phyloP scores from a whole-genome alignment of 2,797 vertebrate species.

The Acanthis flammea region DNA sequence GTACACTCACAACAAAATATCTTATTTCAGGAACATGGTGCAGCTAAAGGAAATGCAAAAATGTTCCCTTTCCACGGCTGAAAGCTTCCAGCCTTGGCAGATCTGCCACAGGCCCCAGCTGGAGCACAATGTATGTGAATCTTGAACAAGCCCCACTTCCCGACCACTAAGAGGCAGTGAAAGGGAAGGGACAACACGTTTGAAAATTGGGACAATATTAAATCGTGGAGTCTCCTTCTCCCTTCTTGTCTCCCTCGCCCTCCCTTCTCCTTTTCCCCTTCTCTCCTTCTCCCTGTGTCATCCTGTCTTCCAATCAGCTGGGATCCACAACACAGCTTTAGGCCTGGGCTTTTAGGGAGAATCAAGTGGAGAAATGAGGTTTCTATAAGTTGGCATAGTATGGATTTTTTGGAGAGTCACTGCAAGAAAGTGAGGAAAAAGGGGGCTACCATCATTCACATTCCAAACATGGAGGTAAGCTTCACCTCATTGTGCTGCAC shows the following conservation, averaged over 20 bases:
- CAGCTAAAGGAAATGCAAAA: background rate
- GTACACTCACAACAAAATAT: background rate
- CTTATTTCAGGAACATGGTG: background rate
- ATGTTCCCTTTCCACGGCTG: background rate
- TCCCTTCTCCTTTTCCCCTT: too few relatives aligned
- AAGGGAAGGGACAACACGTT: background rate
- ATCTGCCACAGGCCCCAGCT: background rate
- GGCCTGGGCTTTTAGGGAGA: background rate
- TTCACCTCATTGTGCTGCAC: background rate
- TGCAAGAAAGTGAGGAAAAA: background rate
- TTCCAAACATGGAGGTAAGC: background rate
- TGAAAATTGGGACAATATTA: background rate
- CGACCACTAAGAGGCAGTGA: background rate
- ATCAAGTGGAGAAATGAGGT: background rate
- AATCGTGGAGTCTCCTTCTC: background rate
- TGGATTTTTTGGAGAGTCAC: background rate
- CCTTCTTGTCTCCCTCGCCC: background rate
- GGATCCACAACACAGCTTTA: background rate
- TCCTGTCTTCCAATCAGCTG: background rate
- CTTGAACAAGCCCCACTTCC: background rate
- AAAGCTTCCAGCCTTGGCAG: background rate
- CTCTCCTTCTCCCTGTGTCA: background rate
- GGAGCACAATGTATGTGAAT: rapidly evolving
- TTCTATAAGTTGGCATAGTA: background rate
- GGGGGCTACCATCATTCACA: background rate